These are phyloP conservation scores for Xestia sexstrigata DNA, from an alignment of 2,888 invertebrate species.

Conservation along the genomic window DNA sequence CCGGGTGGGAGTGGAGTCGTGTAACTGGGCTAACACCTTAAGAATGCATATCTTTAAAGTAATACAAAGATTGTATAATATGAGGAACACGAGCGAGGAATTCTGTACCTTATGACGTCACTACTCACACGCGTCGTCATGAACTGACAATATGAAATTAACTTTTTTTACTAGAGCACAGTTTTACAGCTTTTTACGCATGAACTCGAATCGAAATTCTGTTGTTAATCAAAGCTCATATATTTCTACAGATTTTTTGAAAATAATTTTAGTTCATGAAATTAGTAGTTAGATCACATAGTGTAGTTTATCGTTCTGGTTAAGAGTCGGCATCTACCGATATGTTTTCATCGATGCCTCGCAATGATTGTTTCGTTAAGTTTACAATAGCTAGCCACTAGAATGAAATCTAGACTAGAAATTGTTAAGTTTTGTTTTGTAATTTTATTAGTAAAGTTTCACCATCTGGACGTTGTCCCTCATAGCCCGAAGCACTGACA, in stretches of 20 bases:
- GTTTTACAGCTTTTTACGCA: conserved; percentile 60
- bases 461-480: conserved; percentile 66
- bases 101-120: conserved; percentile 53
- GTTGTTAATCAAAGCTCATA: conserved; percentile 64
- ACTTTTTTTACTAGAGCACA: conserved; percentile 39
- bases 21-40: background rate
- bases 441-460: conserved; percentile 62
- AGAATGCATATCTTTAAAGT: conserved; percentile 71
- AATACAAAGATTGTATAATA: conserved; percentile 69
- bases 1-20: too few relatives aligned
- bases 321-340: conserved; percentile 70
- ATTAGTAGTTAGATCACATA: conserved; percentile 53
- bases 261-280: conserved; percentile 55
- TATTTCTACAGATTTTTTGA: conserved; percentile 46
- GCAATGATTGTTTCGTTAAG: conserved; percentile 68
- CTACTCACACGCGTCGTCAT: conserved; percentile 20
- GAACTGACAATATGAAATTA: conserved; percentile 57
- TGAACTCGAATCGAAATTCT: conserved; percentile 66
- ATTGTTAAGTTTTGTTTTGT: conserved; percentile 72
- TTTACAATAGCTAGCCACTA: conserved; percentile 68
- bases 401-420: conserved; percentile 58
- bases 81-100: conserved; percentile 64
- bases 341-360: conserved; percentile 76
- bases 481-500: conserved; percentile 70
- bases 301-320: conserved; percentile 52